phyloP scores from a whole-genome alignment of 2,797 vertebrate genomes.

The Phylloscopus collybita region DNA sequence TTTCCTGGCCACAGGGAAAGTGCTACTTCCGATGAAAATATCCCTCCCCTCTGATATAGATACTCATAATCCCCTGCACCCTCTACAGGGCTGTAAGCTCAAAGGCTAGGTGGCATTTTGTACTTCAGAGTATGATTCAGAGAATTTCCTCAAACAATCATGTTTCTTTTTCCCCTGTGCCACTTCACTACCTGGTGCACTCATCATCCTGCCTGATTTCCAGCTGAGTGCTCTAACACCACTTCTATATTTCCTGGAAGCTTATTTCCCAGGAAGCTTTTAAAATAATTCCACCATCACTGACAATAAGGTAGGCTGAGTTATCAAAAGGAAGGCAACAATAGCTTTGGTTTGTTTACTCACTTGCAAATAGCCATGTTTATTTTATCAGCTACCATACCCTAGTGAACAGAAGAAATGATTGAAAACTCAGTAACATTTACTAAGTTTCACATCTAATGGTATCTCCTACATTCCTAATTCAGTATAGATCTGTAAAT shows the following conservation, averaged over 20 bases:
- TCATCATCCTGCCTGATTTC: neutral
- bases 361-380: neutral
- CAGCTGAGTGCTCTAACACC: neutral
- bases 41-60: neutral
- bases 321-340: neutral
- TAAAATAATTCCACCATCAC: neutral
- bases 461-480: neutral
- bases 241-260: neutral
- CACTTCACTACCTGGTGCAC: neutral
- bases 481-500: neutral
- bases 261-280: neutral
- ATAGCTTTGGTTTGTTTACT: neutral
- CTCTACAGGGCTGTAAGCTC: neutral
- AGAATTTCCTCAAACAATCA: neutral
- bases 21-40: neutral
- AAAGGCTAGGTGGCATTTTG: neutral
- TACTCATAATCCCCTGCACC: neutral
- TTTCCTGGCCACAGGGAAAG: neutral
- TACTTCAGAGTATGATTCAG: neutral
- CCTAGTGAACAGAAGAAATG: neutral
- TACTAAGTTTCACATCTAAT: neutral
- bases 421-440: neutral
- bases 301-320: neutral
- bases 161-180: neutral
- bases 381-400: neutral